A percentile compares a stretch with the other conserved stretches of the same genome.
phyloP scores from a whole-genome alignment of 2,888 invertebrate species.

The Phasia obesa region DNA sequence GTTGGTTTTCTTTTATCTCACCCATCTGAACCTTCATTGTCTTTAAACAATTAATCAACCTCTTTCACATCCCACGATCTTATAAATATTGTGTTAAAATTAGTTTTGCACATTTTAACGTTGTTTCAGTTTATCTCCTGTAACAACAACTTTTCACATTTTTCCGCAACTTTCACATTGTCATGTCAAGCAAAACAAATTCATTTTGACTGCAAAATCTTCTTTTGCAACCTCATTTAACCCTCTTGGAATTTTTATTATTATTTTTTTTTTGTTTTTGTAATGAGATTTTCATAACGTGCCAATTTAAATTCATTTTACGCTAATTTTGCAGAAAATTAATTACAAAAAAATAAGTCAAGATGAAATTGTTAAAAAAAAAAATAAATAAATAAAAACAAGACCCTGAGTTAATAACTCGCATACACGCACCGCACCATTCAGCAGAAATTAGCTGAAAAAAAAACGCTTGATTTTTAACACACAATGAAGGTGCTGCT shows the following conservation, averaged over 20 bases:
- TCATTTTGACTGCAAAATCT: slow-evolving; percentile 12
- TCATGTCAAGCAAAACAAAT: slow-evolving; percentile 25
- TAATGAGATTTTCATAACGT: slow-evolving; percentile 25
- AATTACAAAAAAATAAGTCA: not conserved
- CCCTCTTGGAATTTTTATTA: slow-evolving; percentile 19
- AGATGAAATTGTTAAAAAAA: slow-evolving; percentile 7
- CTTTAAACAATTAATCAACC: not conserved
- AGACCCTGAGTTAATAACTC: slow-evolving; percentile 30
- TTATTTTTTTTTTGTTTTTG: not conserved
- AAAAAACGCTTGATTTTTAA: slow-evolving; percentile 4
- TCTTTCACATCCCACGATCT: slow-evolving; percentile 14
- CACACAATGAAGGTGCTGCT: not conserved
- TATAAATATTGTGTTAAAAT: not conserved
- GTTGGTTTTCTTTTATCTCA: not conserved
- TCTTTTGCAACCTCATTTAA: slow-evolving; percentile 31
- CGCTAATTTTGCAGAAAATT: slow-evolving; percentile 40
- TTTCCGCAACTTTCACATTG: slow-evolving; percentile 23
- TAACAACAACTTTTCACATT: slow-evolving; percentile 9
- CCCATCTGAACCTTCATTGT: not conserved
- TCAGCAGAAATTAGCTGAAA: not conserved
- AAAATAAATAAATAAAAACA: not conserved
- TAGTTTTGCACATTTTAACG: not conserved
- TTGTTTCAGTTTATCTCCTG: not conserved
- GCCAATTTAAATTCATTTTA: slow-evolving; percentile 45
- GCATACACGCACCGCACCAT: slow-evolving; percentile 48